phyloP scores from a whole-genome alignment of 2,113 vertebrate genomes.

The Proteles cristata region DNA sequence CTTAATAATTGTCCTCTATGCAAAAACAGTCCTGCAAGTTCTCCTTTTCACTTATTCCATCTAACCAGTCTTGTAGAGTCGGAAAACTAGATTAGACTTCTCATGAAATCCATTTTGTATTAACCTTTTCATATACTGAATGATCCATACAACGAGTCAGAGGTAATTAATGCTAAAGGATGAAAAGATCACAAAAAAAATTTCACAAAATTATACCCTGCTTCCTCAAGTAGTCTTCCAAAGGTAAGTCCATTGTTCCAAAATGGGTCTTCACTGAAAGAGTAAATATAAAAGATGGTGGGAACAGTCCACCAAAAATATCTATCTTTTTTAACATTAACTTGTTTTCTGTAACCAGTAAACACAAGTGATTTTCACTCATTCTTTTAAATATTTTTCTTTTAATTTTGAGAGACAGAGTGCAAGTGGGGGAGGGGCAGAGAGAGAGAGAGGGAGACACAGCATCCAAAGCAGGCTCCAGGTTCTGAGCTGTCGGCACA shows the following conservation, averaged over 20 bases:
- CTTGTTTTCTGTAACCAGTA: background rate
- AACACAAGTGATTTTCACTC: background rate
- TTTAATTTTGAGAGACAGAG: no score
- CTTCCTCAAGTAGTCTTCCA: background rate
- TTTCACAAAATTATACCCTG: background rate
- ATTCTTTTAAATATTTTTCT: background rate
- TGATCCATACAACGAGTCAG: background rate
- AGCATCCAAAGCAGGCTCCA: no score
- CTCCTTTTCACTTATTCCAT: background rate
- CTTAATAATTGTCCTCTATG: background rate
- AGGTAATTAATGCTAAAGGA: background rate
- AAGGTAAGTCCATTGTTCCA: background rate
- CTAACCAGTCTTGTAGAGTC: background rate
- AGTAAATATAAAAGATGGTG: background rate
- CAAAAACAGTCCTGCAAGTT: background rate
- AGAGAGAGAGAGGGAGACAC: no score
- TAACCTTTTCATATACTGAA: background rate
- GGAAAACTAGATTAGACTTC: background rate
- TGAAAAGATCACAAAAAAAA: slow-evolving; percentile 5
- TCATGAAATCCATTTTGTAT: background rate
- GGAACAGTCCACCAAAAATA: background rate
- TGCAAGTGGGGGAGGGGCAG: no score
- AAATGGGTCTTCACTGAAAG: slow-evolving; percentile 27
- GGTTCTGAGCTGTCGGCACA: no score
- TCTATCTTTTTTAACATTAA: background rate